Evolutionary conservation across 2,113 vertebrate genomes (phyloP).

Genomic region (Callionymus lyra): DNA sequence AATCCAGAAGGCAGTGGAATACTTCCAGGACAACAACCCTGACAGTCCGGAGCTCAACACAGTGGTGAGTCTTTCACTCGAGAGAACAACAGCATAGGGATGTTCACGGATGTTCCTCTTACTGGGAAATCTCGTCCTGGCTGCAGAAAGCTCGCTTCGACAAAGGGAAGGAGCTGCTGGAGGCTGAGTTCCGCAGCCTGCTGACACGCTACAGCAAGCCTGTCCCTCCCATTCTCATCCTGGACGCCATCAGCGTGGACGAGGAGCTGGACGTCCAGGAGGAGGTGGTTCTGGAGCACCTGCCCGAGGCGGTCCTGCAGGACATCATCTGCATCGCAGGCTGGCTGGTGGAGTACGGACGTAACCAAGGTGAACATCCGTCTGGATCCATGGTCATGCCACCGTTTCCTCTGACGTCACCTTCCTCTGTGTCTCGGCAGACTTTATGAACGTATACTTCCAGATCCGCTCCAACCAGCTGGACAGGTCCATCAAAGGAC

Average conservation of each 20-base stretch:
- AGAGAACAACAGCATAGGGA: too few relatives aligned
- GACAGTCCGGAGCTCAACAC: conserved; percentile 96
- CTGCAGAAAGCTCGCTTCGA: conserved; percentile 88
- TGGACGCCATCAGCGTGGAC: conserved; percentile 81
- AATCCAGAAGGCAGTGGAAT: conserved; percentile 97
- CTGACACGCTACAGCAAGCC: conserved; percentile 89
- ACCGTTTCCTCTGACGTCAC: background rate
- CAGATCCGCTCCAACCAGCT: conserved; percentile 93
- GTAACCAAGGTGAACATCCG: conserved; percentile 81
- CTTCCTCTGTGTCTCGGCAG: conserved; percentile 52
- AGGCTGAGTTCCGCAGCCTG: conserved; percentile 85
- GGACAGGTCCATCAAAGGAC: conserved; percentile 89
- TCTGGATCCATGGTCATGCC: background rate
- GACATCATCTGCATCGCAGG: conserved; percentile 86
- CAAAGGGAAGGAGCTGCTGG: conserved; percentile 88
- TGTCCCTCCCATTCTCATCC: conserved; percentile 85
- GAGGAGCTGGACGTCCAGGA: conserved; percentile 88
- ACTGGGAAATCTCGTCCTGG: too few relatives aligned
- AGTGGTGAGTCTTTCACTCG: conserved; percentile 81
- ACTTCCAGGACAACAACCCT: conserved; percentile 95
- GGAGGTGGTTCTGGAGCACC: conserved; percentile 82
- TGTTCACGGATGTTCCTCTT: too few relatives aligned
- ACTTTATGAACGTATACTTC: conserved; percentile 98
- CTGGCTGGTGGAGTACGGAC: conserved; percentile 93
- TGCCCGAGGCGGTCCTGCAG: conserved; percentile 80